A percentile compares a stretch with the other conserved stretches of the same genome.
Evolutionary conservation across 2,113 vertebrate genomes (phyloP).

Genomic region (Toxotes chatareus): DNA sequence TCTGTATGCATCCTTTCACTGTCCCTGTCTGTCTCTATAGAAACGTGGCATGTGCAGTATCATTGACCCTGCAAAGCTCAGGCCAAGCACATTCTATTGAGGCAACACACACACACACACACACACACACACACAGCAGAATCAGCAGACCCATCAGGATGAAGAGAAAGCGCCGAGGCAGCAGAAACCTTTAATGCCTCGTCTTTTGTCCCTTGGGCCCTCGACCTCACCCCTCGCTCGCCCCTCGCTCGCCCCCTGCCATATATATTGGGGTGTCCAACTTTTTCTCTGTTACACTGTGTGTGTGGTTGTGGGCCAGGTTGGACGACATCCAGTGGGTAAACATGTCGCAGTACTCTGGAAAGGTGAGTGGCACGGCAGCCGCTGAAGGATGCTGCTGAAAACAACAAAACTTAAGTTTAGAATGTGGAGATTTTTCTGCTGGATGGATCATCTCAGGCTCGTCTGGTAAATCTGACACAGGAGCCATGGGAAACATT

Average conservation of each 20-base stretch:
- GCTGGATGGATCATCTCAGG: too few relatives aligned
- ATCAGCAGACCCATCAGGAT: conserved; percentile 84
- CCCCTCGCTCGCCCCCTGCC: conserved; percentile 31
- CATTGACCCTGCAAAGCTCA: conserved; percentile 77
- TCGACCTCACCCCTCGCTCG: conserved; percentile 35
- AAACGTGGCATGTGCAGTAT: conserved; percentile 62
- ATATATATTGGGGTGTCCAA: conserved; percentile 87
- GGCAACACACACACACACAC: conserved; percentile 16
- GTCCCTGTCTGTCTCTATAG: conserved; percentile 47
- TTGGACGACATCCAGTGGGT: conserved; percentile 82
- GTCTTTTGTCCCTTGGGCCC: conserved; percentile 73
- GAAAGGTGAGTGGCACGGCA: conserved; percentile 88
- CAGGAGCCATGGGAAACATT: too few relatives aligned
- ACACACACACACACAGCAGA: conserved; percentile 76
- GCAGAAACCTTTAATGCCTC: conserved; percentile 83
- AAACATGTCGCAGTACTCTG: conserved; percentile 92
- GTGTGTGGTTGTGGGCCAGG: conserved; percentile 76
- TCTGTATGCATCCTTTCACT: not conserved
- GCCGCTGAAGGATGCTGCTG: not conserved
- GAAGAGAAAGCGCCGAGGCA: conserved; percentile 80
- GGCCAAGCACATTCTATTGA: conserved; percentile 89
- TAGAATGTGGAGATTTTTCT: not conserved
- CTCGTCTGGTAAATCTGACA: too few relatives aligned
- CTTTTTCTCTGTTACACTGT: conserved; percentile 72
- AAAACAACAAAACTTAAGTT: not conserved